phyloP scores from a whole-genome alignment of 2,113 vertebrate genomes.

The Nymphicus hollandicus region DNA sequence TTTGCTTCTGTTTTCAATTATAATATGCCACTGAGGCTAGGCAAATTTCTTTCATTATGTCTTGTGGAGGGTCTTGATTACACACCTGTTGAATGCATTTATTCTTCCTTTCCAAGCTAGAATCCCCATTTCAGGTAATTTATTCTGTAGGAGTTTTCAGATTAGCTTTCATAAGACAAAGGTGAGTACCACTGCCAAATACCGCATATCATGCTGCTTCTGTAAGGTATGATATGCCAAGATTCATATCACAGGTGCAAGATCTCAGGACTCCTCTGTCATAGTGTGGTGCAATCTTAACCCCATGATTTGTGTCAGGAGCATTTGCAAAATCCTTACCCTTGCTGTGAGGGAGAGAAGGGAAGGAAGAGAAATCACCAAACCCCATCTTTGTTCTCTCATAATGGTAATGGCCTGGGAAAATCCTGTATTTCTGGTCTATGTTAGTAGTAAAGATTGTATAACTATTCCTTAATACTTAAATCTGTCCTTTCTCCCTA shows the following conservation, averaged over 20 bases:
- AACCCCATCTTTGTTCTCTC: neutral
- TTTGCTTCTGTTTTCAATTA: neutral
- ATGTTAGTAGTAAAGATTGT: neutral
- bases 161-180: neutral
- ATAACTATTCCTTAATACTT: neutral
- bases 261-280: neutral
- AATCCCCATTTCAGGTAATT: neutral
- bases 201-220: fast-evolving
- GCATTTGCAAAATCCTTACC: neutral
- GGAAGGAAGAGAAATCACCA: neutral
- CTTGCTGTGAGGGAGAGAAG: neutral
- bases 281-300: neutral
- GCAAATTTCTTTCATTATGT: neutral
- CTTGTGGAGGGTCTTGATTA: neutral
- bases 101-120: neutral
- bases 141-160: neutral
- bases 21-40: neutral
- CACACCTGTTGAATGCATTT: neutral
- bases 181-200: neutral
- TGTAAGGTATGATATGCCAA: neutral
- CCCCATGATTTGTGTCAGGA: neutral
- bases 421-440: neutral
- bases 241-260: neutral
- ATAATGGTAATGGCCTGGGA: neutral
- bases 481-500: neutral